Evolutionary conservation across 2,888 invertebrate genomes (phyloP).

Genomic region (Euplagia quadripunctaria): DNA sequence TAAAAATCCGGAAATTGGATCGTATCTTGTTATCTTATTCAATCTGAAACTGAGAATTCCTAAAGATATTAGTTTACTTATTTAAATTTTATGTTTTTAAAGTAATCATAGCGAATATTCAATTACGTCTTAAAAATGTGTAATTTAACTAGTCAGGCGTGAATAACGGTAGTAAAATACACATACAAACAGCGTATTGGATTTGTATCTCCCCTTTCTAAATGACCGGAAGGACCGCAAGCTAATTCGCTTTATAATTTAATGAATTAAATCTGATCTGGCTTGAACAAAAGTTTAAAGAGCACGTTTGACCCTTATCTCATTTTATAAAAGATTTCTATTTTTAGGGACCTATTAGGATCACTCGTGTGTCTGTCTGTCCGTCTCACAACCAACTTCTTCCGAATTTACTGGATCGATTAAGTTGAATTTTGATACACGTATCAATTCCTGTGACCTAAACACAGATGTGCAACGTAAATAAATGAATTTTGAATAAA

Average conservation of each 20-base stretch:
- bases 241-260: constrained; percentile 61
- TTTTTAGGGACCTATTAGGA: not conserved
- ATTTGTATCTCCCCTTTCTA: constrained; percentile 42
- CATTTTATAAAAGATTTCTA: constrained; percentile 11
- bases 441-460: too few relatives aligned
- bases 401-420: too few relatives aligned
- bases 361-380: too few relatives aligned
- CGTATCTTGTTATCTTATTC: not conserved
- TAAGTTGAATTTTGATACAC: too few relatives aligned
- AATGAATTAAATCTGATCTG: constrained; percentile 72
- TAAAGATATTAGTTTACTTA: not conserved
- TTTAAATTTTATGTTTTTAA: not conserved
- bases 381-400: too few relatives aligned
- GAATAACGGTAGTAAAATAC: not conserved
- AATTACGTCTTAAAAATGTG: not conserved
- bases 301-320: constrained; percentile 41
- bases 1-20: constrained; percentile 63
- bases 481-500: too few relatives aligned
- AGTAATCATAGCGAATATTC: not conserved
- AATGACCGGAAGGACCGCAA: constrained; percentile 55
- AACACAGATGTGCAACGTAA: too few relatives aligned
- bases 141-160: not conserved
- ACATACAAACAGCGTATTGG: constrained; percentile 4
- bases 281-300: constrained; percentile 62
- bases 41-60: not conserved